Evolutionary conservation across 2,113 vertebrate species (phyloP).

Genomic region (Alligator mississippiensis): DNA sequence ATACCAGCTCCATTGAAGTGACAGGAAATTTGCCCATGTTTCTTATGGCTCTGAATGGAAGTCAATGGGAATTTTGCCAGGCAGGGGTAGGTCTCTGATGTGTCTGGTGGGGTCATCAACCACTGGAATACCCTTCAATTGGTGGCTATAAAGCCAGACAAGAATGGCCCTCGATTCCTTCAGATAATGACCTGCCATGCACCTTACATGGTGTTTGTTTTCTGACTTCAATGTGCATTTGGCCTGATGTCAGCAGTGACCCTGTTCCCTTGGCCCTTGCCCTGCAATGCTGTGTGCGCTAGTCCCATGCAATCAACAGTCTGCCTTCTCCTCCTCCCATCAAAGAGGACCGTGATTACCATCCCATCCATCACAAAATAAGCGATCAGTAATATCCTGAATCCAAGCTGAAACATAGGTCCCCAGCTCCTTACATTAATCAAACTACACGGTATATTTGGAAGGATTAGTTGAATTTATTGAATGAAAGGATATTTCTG

Average conservation of each 20-base stretch:
- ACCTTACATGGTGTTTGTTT: background rate
- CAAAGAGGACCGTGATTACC: background rate
- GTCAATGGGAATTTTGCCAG: background rate
- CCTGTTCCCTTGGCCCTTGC: background rate
- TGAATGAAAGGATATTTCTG: constrained; percentile 37
- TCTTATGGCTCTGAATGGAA: background rate
- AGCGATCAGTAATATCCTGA: constrained; percentile 30
- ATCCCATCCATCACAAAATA: constrained; percentile 21
- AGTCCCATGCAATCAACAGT: background rate
- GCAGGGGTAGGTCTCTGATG: background rate
- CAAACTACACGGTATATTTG: constrained; percentile 24
- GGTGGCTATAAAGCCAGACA: background rate
- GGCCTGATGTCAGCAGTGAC: background rate
- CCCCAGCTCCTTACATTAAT: constrained; percentile 40
- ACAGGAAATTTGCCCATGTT: accelerated
- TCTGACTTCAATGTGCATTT: too few relatives aligned
- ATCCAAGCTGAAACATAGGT: background rate
- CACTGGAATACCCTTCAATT: background rate
- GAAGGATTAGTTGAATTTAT: constrained; percentile 44
- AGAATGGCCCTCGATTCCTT: background rate
- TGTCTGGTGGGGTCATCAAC: background rate
- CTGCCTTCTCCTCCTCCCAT: background rate
- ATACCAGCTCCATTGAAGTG: background rate
- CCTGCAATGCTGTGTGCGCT: background rate
- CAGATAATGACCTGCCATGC: background rate